Percentiles rank a stretch among this genome's conserved stretches.
phyloP scores from a whole-genome alignment of 1,140 invertebrate species.

The Halotydeus destructor region DNA sequence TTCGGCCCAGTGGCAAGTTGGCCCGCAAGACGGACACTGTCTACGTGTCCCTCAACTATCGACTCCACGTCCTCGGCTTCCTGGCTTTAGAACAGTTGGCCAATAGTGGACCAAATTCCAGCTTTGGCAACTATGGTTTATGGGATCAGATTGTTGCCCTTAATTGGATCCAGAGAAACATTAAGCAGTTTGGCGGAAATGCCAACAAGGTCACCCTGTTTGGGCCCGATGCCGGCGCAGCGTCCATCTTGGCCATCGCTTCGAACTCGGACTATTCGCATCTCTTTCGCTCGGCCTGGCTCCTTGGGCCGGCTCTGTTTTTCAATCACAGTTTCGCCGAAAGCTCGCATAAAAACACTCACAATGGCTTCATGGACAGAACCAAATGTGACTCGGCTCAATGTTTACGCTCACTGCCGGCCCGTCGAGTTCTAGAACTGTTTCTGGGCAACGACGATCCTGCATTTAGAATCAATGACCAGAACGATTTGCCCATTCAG shows the following conservation, averaged over 20 bases:
- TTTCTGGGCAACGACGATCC: conserved; percentile 18
- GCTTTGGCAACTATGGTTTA: conserved; percentile 29
- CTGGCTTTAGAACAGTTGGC: conserved; percentile 15
- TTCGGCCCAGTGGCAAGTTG: conserved; percentile 50
- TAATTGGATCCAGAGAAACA: conserved; percentile 28
- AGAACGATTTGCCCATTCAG: conserved; percentile 18
- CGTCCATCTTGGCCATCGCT: conserved; percentile 15
- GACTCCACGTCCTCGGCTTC: conserved; percentile 68
- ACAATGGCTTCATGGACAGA: background rate
- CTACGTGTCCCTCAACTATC: conserved; percentile 85
- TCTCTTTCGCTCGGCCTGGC: conserved; percentile 13
- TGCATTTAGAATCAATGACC: conserved; percentile 17
- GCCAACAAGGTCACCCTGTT: conserved; percentile 20
- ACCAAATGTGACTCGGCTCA: conserved; percentile 5
- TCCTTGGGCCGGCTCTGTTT: conserved; percentile 15
- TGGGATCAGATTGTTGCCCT: conserved; percentile 28
- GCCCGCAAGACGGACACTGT: conserved; percentile 30
- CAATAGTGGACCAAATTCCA: conserved; percentile 14
- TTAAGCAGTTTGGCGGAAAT: conserved; percentile 27
- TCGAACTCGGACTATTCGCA: conserved; percentile 9
- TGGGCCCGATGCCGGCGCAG: conserved; percentile 17
- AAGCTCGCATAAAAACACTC: conserved; percentile 5
- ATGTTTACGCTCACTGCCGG: conserved; percentile 8
- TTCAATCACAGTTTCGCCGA: conserved; percentile 13
- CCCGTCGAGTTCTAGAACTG: conserved; percentile 9